phyloP scores from a whole-genome alignment of 2,888 invertebrate species.

The Nomada goodeniana region DNA sequence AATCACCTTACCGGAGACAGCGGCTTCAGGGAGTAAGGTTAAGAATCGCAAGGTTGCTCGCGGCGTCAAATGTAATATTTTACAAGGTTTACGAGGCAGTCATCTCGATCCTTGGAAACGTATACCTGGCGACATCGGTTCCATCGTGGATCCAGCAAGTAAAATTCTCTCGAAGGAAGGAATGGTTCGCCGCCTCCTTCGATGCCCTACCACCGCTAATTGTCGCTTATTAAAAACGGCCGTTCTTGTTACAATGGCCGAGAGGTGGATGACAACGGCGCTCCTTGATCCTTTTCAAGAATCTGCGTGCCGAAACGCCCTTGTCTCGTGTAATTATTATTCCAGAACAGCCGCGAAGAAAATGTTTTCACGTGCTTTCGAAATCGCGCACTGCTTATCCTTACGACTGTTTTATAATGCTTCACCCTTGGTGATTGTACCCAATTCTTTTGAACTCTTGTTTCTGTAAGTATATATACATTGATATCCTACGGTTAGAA shows the following conservation, averaged over 20 bases:
- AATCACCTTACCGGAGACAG: constrained; percentile 56
- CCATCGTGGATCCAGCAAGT: constrained; percentile 25
- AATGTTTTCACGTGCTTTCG: constrained; percentile 2
- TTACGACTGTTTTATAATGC: neutral
- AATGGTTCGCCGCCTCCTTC: constrained; percentile 44
- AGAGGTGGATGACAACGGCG: constrained; percentile 42
- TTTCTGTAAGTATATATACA: too few species aligned
- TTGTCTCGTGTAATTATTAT: constrained; percentile 39
- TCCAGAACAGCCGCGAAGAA: constrained; percentile 20
- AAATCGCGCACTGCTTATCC: neutral
- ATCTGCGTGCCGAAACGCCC: constrained; percentile 42
- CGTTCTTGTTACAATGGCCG: constrained; percentile 57
- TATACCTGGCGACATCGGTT: constrained; percentile 65
- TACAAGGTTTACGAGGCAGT: constrained; percentile 77
- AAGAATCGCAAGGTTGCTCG: constrained; percentile 68
- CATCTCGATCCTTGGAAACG: constrained; percentile 65
- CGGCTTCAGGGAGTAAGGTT: constrained; percentile 42
- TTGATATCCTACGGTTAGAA: too few species aligned
- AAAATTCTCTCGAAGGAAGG: constrained; percentile 45
- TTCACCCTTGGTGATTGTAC: too few species aligned
- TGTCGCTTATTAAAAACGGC: constrained; percentile 82
- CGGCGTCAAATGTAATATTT: constrained; percentile 75
- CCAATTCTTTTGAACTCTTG: too few species aligned
- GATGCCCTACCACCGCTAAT: constrained; percentile 72
- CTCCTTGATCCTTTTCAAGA: constrained; percentile 52